Evolutionary conservation across 2,888 invertebrate species (phyloP), one percentile per base, ranked within the genome.

Genomic region (Frankliniella intonsa): DNA sequence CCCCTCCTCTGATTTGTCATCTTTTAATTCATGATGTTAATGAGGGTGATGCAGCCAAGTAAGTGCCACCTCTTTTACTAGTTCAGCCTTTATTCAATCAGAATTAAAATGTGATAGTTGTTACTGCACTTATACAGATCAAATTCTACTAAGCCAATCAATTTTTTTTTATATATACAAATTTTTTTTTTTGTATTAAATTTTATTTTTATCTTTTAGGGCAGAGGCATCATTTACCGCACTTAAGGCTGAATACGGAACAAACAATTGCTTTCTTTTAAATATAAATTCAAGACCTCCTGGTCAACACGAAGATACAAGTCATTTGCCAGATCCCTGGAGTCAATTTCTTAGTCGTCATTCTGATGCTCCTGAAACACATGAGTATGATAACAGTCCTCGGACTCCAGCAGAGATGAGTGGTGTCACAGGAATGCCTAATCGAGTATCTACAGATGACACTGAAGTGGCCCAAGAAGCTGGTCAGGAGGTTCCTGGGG

Each of bases 231-330:
- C 94, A 82, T 97, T 94, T 89, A 94, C 95, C 86, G 92, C 92
- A 84, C 91, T 99, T 87, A 96, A 97, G 88, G 92, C 94, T 81
- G 93, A 94, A 19, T 98, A 96, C 89, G 98, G 98, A 17, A 91
- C 92, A 65, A 91, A 92, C 85, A 94, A 94, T 87, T 98, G 98
- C 88, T 97, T 97, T 87, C 90, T 98, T 86, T 89, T 99, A 83
- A 92, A 93, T 87, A 94, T 98, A 84, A 99, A 98, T 89, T 97
- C 98, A 0, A 91, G 93, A 85, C 91, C 90, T 81, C 90, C 90
- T 25, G 89, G 90, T 81, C 89, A 90, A 80, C 87, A 88, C 49
- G 88, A 89, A 82, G 89, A 88, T 80, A 87, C 86, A 84, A 89
- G 89, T 83, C 91, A 92, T 87, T 88, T 93, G 86, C 93, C 94